Evolutionary conservation across 2,888 invertebrate species (phyloP), one percentile per base, ranked within the genome.

Genomic region (Acanthococcus lagerstroemiae): DNA sequence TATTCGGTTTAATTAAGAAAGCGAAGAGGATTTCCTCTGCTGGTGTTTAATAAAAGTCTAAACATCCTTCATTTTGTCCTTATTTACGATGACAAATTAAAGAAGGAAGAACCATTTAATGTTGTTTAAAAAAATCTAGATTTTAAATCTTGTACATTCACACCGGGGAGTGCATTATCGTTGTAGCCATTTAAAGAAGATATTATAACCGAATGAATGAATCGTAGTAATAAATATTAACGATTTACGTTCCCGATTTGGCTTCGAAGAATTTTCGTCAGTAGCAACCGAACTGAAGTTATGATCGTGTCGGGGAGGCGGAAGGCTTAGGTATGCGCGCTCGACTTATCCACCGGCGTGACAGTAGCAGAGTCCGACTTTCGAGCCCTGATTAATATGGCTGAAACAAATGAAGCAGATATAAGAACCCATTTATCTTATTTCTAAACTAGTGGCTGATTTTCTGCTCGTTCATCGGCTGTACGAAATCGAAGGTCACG

Each of bases 1-100:
- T 61, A 61, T 61, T 61, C 48, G 60, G 60, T 61, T 61, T 61
- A 61, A 61, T 61, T 61, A 61, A 61, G 50, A 61, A 61, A 48
- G 60, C 60, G 60, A 61, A 50, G 60, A 61, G 60, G 60, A 61
- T 61, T 61, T 61, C 60, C 60, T 61, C 60, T 61, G 60, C 50
- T 61, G 60, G 60, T 61, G 60, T 61, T 61, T 61, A 61, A 61
- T 61, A 61, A 61, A 61, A 61, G 60, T 61, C 60, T 61, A 61
- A 61, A 61, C 60, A 61, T 61, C 60, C 50, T 61, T 61, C 60
- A 61, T 61, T 61, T 61, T 50, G 60, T 61, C 60, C 60, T 61
- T 61, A 61, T 61, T 61, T 61, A 61, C 60, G 48, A 61, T 61
- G 60, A 61, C 60, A 61, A 61, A 61, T 61, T 61, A 61, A 61